phyloP scores from a whole-genome alignment of 2,888 invertebrate species.

The Argyra leucocephala region DNA sequence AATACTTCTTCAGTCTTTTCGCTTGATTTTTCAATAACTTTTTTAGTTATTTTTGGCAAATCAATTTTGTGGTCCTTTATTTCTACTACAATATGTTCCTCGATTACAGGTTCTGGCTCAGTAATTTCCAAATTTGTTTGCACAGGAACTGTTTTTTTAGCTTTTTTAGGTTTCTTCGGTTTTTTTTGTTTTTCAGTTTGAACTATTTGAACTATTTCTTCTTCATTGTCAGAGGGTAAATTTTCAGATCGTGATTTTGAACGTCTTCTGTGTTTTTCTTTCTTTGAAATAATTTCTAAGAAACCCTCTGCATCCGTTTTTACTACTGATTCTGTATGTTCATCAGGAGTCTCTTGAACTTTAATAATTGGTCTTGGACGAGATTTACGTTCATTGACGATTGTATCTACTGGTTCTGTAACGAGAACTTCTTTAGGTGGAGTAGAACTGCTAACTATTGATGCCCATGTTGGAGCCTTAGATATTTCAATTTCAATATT shows the following conservation, averaged over 20 bases:
- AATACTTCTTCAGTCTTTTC: background rate
- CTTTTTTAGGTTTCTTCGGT: background rate
- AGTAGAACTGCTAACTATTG: conserved; percentile 26
- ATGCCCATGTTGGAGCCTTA: conserved; percentile 29
- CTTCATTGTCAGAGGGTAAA: background rate
- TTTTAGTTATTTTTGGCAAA: too few species aligned
- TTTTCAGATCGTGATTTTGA: background rate
- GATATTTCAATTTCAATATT: background rate
- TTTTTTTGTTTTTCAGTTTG: background rate
- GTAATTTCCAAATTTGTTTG: background rate
- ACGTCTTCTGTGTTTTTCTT: background rate
- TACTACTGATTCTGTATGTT: conserved; percentile 16
- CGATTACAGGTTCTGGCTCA: background rate
- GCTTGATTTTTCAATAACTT: background rate
- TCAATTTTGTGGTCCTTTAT: background rate
- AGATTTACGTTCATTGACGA: conserved; percentile 25
- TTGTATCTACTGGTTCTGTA: conserved; percentile 14
- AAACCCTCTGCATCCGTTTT: conserved; percentile 15
- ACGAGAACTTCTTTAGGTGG: conserved; percentile 8
- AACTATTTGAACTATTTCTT: background rate
- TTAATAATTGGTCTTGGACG: conserved; percentile 31
- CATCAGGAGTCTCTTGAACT: conserved; percentile 27
- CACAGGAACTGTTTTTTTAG: background rate
- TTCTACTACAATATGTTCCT: background rate
- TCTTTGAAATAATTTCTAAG: conserved; percentile 7